A percentile compares a stretch with the other conserved stretches of the same genome.
Evolutionary conservation across 1,140 invertebrate genomes (phyloP).

Genomic region (Pachypsylla venusta): DNA sequence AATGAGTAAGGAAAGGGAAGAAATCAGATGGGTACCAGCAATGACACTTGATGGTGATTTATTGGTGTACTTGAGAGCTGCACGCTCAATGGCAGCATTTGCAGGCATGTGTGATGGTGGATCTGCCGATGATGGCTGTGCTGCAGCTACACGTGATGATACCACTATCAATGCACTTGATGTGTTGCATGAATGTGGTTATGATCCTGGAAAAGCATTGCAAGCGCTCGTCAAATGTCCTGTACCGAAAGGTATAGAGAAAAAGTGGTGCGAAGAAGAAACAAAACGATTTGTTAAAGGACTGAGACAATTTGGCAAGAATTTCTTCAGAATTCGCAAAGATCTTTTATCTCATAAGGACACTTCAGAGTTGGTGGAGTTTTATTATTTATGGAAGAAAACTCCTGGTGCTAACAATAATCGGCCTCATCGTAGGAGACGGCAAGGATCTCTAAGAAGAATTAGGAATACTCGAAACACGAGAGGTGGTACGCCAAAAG

Average conservation of each 20-base stretch:
- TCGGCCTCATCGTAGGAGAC: conserved; percentile 66
- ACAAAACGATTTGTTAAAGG: conserved; percentile 97
- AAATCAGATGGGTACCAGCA: conserved; percentile 82
- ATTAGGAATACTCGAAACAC: conserved; percentile 66
- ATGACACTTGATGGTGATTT: conserved; percentile 85
- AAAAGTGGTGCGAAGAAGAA: conserved; percentile 96
- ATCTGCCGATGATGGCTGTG: conserved; percentile 88
- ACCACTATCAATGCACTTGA: conserved; percentile 95
- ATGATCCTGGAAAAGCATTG: conserved; percentile 86
- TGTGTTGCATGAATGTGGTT: conserved; percentile 84
- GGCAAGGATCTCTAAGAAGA: conserved; percentile 74
- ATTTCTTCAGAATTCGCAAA: conserved; percentile 95
- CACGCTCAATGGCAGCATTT: conserved; percentile 89
- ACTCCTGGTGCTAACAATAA: conserved; percentile 95
- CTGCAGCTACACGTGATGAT: conserved; percentile 89
- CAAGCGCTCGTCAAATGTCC: conserved; percentile 94
- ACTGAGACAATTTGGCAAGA: conserved; percentile 94
- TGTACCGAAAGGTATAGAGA: conserved; percentile 89
- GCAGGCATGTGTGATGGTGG: conserved; percentile 96
- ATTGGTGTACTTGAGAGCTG: conserved; percentile 91
- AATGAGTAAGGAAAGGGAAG: conserved; percentile 60
- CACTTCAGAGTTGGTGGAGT: conserved; percentile 92
- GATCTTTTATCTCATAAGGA: conserved; percentile 92
- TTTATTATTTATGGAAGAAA: conserved; percentile 99
- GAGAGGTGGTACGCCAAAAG: conserved; percentile 44